A percentile compares a stretch with the other conserved stretches of the same genome.
Evolutionary conservation across 2,113 vertebrate species (phyloP).

Genomic region (Echinops telfairi): DNA sequence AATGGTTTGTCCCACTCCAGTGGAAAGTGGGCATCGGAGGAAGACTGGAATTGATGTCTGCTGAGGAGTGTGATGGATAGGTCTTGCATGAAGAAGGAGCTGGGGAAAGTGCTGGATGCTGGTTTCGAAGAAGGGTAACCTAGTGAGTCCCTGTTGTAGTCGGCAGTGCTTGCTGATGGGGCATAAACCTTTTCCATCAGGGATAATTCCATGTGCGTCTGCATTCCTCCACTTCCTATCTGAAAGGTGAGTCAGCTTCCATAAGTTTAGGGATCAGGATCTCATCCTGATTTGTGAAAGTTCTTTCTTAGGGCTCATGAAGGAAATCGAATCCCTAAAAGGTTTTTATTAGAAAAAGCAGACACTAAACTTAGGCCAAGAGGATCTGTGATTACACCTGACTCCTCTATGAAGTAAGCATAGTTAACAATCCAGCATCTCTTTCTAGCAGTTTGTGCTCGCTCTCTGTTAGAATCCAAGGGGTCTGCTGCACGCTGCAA

Average conservation of each 20-base stretch:
- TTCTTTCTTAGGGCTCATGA: conserved; percentile 63
- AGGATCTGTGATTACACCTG: conserved; percentile 16
- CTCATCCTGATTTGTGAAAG: conserved; percentile 36
- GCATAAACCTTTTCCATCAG: conserved; percentile 65
- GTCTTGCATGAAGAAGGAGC: no score
- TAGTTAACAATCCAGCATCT: not conserved
- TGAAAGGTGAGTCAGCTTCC: conserved; percentile 53
- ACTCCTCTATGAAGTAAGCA: conserved; percentile 62
- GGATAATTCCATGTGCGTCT: conserved; percentile 52
- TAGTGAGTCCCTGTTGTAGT: no score
- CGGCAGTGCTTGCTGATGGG: no score
- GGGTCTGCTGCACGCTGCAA: conserved; percentile 28
- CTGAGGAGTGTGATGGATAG: conserved; percentile 96
- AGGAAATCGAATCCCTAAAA: conserved; percentile 68
- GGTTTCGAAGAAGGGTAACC: no score
- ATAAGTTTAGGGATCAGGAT: conserved; percentile 25
- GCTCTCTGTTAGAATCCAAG: not conserved
- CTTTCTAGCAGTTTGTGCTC: conserved; percentile 42
- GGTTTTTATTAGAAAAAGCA: conserved; percentile 64
- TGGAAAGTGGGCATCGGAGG: conserved; percentile 99
- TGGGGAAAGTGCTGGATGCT: no score
- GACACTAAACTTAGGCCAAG: conserved; percentile 51
- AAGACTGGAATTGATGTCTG: conserved; percentile 97
- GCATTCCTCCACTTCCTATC: conserved; percentile 50
- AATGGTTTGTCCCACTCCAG: conserved; percentile 93